phyloP scores from a whole-genome alignment of 2,888 invertebrate species.

The Cerceris ruficornis region DNA sequence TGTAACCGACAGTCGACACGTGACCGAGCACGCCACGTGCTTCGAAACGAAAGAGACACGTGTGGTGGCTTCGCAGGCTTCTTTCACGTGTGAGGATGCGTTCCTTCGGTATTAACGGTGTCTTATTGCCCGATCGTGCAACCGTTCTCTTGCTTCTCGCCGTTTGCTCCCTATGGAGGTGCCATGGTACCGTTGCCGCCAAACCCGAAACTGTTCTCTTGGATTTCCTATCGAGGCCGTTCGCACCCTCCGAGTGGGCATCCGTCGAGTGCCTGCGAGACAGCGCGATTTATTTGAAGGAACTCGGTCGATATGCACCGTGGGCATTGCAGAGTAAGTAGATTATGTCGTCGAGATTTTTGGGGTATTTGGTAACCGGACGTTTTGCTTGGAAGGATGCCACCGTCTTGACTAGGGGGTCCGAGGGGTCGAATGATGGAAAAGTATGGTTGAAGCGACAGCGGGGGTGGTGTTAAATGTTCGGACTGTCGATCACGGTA shows the following conservation, averaged over 20 bases:
- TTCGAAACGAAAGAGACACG: slow-evolving; percentile 25
- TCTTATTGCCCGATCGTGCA: not conserved
- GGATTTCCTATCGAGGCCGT: slow-evolving; percentile 65
- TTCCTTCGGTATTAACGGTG: not conserved
- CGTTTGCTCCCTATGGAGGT: not conserved
- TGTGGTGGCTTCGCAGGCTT: not conserved
- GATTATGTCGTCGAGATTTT: not conserved
- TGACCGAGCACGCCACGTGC: slow-evolving; percentile 34
- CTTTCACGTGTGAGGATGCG: not conserved
- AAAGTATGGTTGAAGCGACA: too few relatives aligned
- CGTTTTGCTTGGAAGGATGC: too few relatives aligned
- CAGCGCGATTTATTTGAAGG: slow-evolving; percentile 66
- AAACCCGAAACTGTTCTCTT: slow-evolving; percentile 69
- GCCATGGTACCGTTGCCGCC: not conserved
- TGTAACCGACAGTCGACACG: slow-evolving; percentile 2
- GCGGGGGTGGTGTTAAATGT: too few relatives aligned
- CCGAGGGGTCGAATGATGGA: too few relatives aligned
- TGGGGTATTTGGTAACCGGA: too few relatives aligned
- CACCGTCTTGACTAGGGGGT: too few relatives aligned
- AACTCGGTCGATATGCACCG: slow-evolving; percentile 66
- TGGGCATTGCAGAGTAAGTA: slow-evolving; percentile 77
- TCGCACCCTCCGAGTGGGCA: slow-evolving; percentile 66
- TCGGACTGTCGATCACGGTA: too few relatives aligned
- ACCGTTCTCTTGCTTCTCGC: not conserved
- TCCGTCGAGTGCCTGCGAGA: slow-evolving; percentile 68